Conservation (phyloP, 2,888 invertebrate genomes). For the Mylabris sibirica region DNA sequence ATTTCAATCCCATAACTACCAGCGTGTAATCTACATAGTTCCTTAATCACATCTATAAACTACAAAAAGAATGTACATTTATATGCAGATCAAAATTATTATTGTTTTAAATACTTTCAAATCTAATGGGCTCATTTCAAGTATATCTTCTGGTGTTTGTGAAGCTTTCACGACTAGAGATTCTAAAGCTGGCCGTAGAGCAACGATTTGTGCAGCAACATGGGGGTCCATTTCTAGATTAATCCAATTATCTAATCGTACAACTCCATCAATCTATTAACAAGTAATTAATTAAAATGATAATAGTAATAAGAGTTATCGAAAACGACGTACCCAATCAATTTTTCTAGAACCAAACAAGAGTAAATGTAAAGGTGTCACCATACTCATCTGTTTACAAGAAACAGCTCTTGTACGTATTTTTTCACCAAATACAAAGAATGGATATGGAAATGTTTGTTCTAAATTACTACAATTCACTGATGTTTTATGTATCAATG, state of each 20-base stretch:
- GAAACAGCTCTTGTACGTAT: conserved; percentile 94
- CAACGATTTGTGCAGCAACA: conserved; percentile 82
- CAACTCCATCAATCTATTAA: conserved; percentile 70
- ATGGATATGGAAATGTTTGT: conserved; percentile 88
- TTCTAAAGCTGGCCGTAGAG: conserved; percentile 89
- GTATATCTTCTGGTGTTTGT: conserved; percentile 78
- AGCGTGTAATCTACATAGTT: conserved; percentile 79
- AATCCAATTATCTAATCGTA: conserved; percentile 93
- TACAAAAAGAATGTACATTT: conserved; percentile 48
- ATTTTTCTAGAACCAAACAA: conserved; percentile 92
- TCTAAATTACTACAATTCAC: conserved; percentile 90
- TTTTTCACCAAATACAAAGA: conserved; percentile 98
- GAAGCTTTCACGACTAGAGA: conserved; percentile 82
- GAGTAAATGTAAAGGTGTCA: conserved; percentile 90
- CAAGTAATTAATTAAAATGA: neutral
- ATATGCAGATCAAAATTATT: neutral
- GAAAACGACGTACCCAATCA: conserved; percentile 66
- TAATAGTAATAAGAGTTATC: conserved; percentile 21
- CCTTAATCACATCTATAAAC: conserved; percentile 74
- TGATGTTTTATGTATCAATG: conserved; percentile 95
- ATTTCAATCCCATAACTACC: conserved; percentile 76
- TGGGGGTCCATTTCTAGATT: conserved; percentile 84
- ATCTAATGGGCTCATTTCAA: conserved; percentile 70
- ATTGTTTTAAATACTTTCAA: conserved; percentile 64
- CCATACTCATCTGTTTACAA: conserved; percentile 95